phyloP scores from a whole-genome alignment of 2,797 vertebrate genomes.

The Ctenopoma kingsleyae region DNA sequence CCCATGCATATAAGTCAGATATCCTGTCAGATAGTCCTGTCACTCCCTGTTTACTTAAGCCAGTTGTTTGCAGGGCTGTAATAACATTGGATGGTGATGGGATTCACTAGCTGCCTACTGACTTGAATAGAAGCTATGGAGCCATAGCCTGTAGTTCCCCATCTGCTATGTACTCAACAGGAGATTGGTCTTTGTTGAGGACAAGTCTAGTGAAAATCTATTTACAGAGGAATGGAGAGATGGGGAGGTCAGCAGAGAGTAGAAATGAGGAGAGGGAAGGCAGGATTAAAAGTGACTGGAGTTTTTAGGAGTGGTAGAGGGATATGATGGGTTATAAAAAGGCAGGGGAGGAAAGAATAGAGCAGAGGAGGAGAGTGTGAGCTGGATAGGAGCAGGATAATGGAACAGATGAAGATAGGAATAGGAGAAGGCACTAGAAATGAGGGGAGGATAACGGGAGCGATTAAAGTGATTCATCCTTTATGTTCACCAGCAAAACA shows the following conservation, averaged over 20 bases:
- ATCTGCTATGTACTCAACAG: constrained; percentile 59
- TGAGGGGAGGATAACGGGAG: constrained; percentile 18
- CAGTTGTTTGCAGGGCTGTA: constrained; percentile 69
- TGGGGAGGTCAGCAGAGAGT: constrained; percentile 10
- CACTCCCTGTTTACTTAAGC: constrained; percentile 63
- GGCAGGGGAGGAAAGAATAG: not conserved
- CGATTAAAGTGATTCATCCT: constrained; percentile 31
- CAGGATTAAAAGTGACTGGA: constrained; percentile 30
- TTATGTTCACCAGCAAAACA: not conserved
- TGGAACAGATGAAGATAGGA: not conserved
- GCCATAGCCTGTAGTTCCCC: constrained; percentile 53
- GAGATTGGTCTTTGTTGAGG: constrained; percentile 67
- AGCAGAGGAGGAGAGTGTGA: constrained; percentile 5
- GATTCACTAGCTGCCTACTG: constrained; percentile 50
- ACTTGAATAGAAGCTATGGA: constrained; percentile 43
- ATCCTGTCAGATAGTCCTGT: constrained; percentile 58
- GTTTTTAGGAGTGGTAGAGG: not conserved
- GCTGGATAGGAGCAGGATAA: not conserved
- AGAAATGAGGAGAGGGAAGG: constrained; percentile 25
- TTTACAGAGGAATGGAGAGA: constrained; percentile 61
- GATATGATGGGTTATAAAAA: not conserved
- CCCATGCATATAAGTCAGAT: constrained; percentile 65
- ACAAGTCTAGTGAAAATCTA: constrained; percentile 75
- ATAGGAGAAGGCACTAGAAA: not conserved
- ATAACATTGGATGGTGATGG: constrained; percentile 66